Percentiles rank a stretch among this genome's conserved stretches.
phyloP scores from a whole-genome alignment of 2,888 invertebrate genomes.

The Chalcosyrphus nemorum region DNA sequence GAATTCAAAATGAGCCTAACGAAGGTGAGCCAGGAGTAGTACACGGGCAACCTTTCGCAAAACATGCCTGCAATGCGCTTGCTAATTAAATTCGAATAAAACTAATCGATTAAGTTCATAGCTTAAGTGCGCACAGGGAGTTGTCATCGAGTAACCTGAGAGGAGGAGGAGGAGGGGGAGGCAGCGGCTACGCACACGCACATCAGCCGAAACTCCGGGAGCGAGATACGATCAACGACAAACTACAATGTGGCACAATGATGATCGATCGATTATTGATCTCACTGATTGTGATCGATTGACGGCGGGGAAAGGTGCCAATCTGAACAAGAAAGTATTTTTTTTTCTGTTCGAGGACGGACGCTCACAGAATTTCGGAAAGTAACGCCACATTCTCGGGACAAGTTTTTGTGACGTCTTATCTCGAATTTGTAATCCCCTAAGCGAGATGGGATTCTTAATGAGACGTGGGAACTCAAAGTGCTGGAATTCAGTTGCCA shows the following conservation, averaged over 20 bases:
- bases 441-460: slow-evolving; percentile 75
- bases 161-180: no score
- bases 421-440: slow-evolving; percentile 70
- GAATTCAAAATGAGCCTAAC: slow-evolving; percentile 72
- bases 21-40: slow-evolving; percentile 23
- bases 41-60: slow-evolving; percentile 30
- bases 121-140: slow-evolving; percentile 48
- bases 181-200: slow-evolving; percentile 20
- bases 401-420: slow-evolving; percentile 42
- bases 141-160: slow-evolving; percentile 14
- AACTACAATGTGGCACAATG: slow-evolving; percentile 42
- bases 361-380: slow-evolving; percentile 52
- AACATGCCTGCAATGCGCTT: slow-evolving; percentile 73
- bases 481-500: slow-evolving; percentile 62
- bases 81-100: slow-evolving; percentile 76
- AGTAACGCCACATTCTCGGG: slow-evolving; percentile 57
- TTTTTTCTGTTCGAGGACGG: slow-evolving; percentile 25
- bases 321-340: slow-evolving; percentile 28
- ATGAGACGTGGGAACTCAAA: slow-evolving; percentile 78
- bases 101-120: slow-evolving; percentile 74
- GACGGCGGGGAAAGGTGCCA: slow-evolving; percentile 40
- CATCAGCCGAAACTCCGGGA: slow-evolving; percentile 22
- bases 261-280: slow-evolving; percentile 72
- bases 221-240: background rate
- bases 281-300: slow-evolving; percentile 40